Base-by-base conservation (phyloP, 2,888 invertebrate species). In the Philopedon plagiatum region DNA sequence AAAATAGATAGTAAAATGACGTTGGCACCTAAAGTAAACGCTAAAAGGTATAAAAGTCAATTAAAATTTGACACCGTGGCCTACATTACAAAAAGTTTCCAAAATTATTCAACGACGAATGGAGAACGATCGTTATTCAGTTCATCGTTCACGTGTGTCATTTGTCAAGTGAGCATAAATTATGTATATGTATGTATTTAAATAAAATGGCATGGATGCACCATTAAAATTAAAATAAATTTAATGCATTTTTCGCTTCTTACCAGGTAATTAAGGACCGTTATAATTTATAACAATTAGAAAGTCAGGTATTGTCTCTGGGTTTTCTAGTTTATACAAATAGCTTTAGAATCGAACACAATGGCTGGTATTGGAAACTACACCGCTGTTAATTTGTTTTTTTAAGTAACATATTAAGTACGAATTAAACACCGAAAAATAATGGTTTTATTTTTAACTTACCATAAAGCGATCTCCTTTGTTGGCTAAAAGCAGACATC, bases 161-260 rank as follows among this genome's bases (percentile, higher is more conserved):
- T 21, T 19, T 11, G 2, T 46, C 21, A 21, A 44, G 0, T 46
- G n/a, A 21, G 7, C 46, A 37, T 13, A 37, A 18, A 54, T 29
- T 54, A 15, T n/a, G n/a, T n/a, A n/a, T n/a, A n/a, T n/a, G n/a
- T n/a, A n/a, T n/a, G n/a, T 29, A 54, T 54, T 54, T 29, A 18
- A 15, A 54, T 54, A 54, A 54, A 39, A 39, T 39, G 7, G 13
- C n/a, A n/a, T n/a, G n/a, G n/a, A n/a, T 39, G 39, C 39, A 39
- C 7, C 21, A 46, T 46, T 11, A 46, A 23, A 19, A 21, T 3
- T 46, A 21, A 21, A 21, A 46, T 23, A n/a, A n/a, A n/a, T n/a
- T n/a, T n/a, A n/a, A n/a, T n/a, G n/a, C n/a, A n/a, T n/a, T n/a
- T n/a, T n/a, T n/a, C n/a, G n/a, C n/a, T n/a, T n/a, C n/a, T n/a